A percentile compares a stretch with the other conserved stretches of the same genome.
Evolutionary conservation across 1,140 invertebrate species (phyloP).

Genomic region (Leptinotarsa texana): DNA sequence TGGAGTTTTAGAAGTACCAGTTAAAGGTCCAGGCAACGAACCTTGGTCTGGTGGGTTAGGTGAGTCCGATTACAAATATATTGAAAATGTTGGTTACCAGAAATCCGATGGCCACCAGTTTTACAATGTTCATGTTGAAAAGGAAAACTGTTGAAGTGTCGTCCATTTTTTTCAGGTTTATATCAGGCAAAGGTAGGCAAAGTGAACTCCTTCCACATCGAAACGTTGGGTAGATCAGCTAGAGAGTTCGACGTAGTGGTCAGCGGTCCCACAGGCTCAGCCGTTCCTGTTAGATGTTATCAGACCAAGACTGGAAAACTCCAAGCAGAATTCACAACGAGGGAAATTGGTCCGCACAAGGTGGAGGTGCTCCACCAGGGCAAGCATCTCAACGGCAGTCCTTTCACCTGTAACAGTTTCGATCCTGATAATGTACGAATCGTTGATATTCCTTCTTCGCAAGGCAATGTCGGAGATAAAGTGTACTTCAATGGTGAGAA

Average conservation of each 20-base stretch:
- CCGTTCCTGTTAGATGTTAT: slow-evolving; percentile 91
- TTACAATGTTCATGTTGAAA: too few relatives aligned
- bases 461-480: slow-evolving; percentile 80
- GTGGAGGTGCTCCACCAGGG: slow-evolving; percentile 89
- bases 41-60: slow-evolving; percentile 53
- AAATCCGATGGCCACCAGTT: too few relatives aligned
- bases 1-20: slow-evolving; percentile 56
- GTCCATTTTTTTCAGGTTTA: slow-evolving; percentile 59
- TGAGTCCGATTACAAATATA: background rate
- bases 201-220: slow-evolving; percentile 85
- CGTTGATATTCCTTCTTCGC: slow-evolving; percentile 75
- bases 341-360: slow-evolving; percentile 69
- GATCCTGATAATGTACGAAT: slow-evolving; percentile 69
- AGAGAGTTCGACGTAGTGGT: slow-evolving; percentile 91
- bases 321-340: slow-evolving; percentile 89
- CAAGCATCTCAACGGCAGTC: slow-evolving; percentile 90
- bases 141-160: too few relatives aligned
- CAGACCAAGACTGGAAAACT: slow-evolving; percentile 93
- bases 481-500: slow-evolving; percentile 79
- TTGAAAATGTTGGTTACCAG: too few relatives aligned
- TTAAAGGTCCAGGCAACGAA: slow-evolving; percentile 71
- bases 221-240: slow-evolving; percentile 81
- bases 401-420: slow-evolving; percentile 93
- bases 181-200: slow-evolving; percentile 81
- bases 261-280: slow-evolving; percentile 83